These are phyloP conservation scores for Oenanthe oenanthe DNA, from an alignment of 2,113 vertebrate genomes.

Conservation along the genomic window DNA sequence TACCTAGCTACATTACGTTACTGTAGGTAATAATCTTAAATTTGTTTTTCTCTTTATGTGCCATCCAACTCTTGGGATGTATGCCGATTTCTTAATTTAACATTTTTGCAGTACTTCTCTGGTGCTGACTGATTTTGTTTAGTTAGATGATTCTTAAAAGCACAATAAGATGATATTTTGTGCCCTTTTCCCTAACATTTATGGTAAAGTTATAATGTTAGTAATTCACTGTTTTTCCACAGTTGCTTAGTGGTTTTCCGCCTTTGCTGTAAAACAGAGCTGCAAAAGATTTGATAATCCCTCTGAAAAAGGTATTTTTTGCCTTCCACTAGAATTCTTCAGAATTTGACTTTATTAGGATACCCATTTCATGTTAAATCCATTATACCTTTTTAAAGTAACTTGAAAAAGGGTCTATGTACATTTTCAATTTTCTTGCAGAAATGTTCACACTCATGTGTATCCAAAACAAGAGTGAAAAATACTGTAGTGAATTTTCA, in stretches of 20 bases:
- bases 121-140: neutral
- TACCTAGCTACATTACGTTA: neutral
- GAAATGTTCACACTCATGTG: conserved; percentile 7
- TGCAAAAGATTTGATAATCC: conserved; percentile 16
- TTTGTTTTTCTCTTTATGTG: neutral
- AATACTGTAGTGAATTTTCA: conserved; percentile 20
- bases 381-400: conserved; percentile 25
- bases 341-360: conserved; percentile 3
- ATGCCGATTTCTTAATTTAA: neutral
- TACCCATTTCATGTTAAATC: conserved; percentile 24
- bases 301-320: conserved; percentile 33
- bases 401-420: conserved; percentile 10
- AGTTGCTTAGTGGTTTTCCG: conserved; percentile 31
- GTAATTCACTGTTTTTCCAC: neutral
- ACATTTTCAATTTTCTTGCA: conserved; percentile 6
- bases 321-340: conserved; percentile 37
- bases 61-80: neutral
- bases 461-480: conserved; percentile 13
- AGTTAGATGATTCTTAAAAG: neutral
- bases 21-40: neutral
- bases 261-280: neutral
- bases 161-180: neutral
- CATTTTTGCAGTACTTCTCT: neutral
- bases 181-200: neutral
- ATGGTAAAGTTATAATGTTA: neutral